A percentile compares a stretch with the other conserved stretches of the same genome.
These are phyloP conservation scores for Naja naja DNA, from an alignment of 2,113 vertebrate genomes.

Conservation along the genomic window DNA sequence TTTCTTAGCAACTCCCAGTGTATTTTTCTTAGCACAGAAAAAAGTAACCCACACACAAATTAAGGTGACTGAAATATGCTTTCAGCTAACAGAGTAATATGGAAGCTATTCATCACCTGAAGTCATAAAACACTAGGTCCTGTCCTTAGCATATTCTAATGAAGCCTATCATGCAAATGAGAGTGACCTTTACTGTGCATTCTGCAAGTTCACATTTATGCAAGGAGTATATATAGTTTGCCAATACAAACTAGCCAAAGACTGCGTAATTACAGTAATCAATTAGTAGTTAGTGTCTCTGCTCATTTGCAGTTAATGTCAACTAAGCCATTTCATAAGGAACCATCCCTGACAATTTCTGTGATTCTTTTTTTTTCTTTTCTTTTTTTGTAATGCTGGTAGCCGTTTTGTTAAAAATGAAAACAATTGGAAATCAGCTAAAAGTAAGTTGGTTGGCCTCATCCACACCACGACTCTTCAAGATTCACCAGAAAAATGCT, in stretches of 20 bases:
- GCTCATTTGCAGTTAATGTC: slow-evolving; percentile 93
- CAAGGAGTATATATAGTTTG: slow-evolving; percentile 85
- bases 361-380: slow-evolving; percentile 45
- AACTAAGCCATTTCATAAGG: slow-evolving; percentile 80
- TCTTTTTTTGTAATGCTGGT: slow-evolving; percentile 25
- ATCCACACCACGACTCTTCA: slow-evolving; percentile 24
- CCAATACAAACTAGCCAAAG: slow-evolving; percentile 93
- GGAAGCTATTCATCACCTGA: slow-evolving; percentile 97
- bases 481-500: slow-evolving; percentile 39
- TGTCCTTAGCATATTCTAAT: slow-evolving; percentile 99
- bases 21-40: slow-evolving; percentile 79
- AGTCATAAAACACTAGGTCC: slow-evolving; percentile 89
- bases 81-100: slow-evolving; percentile 83
- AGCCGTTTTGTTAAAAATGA: slow-evolving; percentile 68
- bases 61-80: slow-evolving; percentile 90
- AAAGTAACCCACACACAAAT: slow-evolving; percentile 86
- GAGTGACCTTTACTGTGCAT: slow-evolving; percentile 91
- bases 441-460: slow-evolving; percentile 22
- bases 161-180: slow-evolving; percentile 99
- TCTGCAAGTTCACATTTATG: slow-evolving; percentile 95
- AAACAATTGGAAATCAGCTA: slow-evolving; percentile 50
- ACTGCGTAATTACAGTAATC: slow-evolving; percentile 94
- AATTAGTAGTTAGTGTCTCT: slow-evolving; percentile 91
- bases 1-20: slow-evolving; percentile 69
- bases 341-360: slow-evolving; percentile 68